Base-by-base conservation (phyloP, 2,888 invertebrate species). In the Neocrepidodera transversa region DNA sequence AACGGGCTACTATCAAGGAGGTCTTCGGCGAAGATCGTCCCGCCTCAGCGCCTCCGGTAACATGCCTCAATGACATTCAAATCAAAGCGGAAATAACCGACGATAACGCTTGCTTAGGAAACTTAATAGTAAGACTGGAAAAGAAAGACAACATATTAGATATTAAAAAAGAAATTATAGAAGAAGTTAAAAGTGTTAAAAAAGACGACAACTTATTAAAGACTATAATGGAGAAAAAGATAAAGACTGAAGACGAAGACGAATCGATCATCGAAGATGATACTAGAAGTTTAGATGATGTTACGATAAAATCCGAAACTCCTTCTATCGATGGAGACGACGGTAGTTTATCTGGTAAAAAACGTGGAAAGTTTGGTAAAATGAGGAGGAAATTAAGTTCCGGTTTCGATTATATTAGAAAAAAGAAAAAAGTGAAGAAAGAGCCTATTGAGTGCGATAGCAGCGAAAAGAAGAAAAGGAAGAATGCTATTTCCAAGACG, bases 371-470 rank as follows among this genome's bases (percentile, higher is more conserved):
- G 71, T 82, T 87, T 56, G 81, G 88, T 32, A 87, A 86, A 67
- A 85, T 86, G n/a, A 80, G 90, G 69, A 82, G 90, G 66, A 91
- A 91, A 80, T 87, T 90, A 74, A 89, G 90, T 71, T 91, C 91
- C 10, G 92, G 92, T 5, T 94, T 94, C 77, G 94, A 94, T 82
- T 94, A 94, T 67, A 92, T 94, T 62, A 83, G 93, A 28, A 94
- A 94, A 74, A 93, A 93, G 82, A 94, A 94, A 78, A 92, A 92
- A 40, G 79, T 82, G 1, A 81, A 83, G 69, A 85, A 86, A 74
- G 87, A 87, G 64, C 83, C 83, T 36, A 72, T 55, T 6, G 70
- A 64, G 11, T 45, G 36, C 20, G 69, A 71, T 14, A 65, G 51
- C 26, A 68, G 64, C 10, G 58, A 65, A 16, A 73, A 66, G 58